Evolutionary conservation across 1,140 invertebrate genomes (phyloP).

Genomic region (Probaryconus sp.): DNA sequence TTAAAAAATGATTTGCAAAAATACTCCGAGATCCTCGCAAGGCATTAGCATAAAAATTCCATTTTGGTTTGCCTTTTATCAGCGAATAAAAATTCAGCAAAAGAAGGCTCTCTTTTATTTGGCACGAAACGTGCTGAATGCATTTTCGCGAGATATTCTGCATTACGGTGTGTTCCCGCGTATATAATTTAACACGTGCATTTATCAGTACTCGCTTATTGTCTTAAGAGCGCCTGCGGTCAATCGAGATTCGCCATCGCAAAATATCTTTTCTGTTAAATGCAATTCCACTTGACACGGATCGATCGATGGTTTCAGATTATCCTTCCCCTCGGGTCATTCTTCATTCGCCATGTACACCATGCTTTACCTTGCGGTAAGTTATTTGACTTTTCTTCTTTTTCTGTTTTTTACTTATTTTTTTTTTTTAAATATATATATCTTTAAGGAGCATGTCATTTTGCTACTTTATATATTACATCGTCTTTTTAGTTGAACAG

Average conservation of each 20-base stretch:
- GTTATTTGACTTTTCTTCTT: conserved; percentile 59
- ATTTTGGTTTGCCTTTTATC: too few relatives aligned
- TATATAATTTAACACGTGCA: conserved; percentile 37
- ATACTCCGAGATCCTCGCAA: too few relatives aligned
- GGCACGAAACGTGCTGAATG: too few relatives aligned
- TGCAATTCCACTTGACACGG: conserved; percentile 68
- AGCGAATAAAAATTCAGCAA: too few relatives aligned
- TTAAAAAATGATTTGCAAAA: too few relatives aligned
- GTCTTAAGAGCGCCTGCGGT: conserved; percentile 42
- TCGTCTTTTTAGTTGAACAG: conserved; percentile 2
- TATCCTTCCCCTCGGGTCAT: conserved; percentile 91
- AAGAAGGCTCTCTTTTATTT: too few relatives aligned
- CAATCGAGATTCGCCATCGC: conserved; percentile 45
- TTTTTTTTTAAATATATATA: neutral
- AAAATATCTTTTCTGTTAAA: conserved; percentile 60
- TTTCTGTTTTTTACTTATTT: conserved; percentile 18
- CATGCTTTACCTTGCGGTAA: conserved; percentile 89
- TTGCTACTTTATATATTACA: conserved; percentile 36
- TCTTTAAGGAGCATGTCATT: conserved; percentile 19
- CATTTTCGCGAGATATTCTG: too few relatives aligned
- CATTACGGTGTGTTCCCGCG: too few relatives aligned
- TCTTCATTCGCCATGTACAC: conserved; percentile 89
- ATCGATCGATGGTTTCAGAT: conserved; percentile 77
- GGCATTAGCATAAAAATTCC: too few relatives aligned
- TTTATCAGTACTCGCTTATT: conserved; percentile 37